These are phyloP conservation scores for Nesoenas mayeri DNA, from an alignment of 2,113 vertebrate species.

Conservation along the genomic window DNA sequence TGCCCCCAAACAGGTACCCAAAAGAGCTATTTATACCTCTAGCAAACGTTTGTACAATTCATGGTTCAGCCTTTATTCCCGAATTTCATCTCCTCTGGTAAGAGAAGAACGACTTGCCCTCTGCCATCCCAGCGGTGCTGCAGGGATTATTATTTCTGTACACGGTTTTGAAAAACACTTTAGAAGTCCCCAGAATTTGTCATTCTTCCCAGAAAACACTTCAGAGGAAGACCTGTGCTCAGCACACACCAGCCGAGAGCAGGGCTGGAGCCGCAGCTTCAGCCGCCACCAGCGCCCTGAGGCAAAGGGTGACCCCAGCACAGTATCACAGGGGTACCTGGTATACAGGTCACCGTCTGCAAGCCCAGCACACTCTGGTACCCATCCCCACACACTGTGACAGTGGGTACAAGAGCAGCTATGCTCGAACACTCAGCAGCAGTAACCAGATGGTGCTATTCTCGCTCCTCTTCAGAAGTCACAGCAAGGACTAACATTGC, in stretches of 20 bases:
- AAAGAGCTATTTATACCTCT: background rate
- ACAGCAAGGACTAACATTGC: background rate
- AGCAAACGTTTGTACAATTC: background rate
- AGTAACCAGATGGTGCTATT: background rate
- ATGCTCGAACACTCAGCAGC: fast-evolving
- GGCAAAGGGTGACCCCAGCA: background rate
- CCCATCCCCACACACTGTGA: background rate
- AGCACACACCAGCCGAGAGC: fast-evolving
- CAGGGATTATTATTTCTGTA: background rate
- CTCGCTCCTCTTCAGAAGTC: background rate
- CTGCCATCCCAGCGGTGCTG: background rate
- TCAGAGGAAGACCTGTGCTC: background rate
- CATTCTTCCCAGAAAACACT: background rate
- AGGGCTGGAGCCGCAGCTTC: background rate
- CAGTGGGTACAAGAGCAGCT: background rate
- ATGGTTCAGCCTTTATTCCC: background rate
- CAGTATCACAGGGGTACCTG: background rate
- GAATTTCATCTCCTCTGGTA: background rate
- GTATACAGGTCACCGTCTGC: background rate
- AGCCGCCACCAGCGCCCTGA: fast-evolving
- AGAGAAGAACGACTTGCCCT: background rate
- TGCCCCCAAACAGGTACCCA: background rate
- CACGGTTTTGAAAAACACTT: background rate
- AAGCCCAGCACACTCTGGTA: background rate
- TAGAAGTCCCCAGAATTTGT: background rate